Evolutionary conservation across 2,888 invertebrate species (phyloP).

Genomic region (Diadegma fenestrale): DNA sequence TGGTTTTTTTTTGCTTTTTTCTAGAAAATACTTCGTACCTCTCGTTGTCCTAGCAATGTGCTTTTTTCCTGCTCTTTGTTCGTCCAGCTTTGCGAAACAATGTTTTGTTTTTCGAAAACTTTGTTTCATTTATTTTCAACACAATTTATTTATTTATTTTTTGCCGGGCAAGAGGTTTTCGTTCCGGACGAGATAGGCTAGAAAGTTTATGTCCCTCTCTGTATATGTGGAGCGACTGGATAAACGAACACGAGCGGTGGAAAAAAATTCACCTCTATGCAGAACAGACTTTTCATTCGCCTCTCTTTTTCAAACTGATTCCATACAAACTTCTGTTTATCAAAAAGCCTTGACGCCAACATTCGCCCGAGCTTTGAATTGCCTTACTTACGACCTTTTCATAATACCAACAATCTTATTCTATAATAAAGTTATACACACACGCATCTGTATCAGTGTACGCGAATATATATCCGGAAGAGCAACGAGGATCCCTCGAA

Average conservation of each 20-base stretch:
- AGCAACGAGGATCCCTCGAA: slow-evolving; percentile 33
- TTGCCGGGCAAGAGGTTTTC: slow-evolving; percentile 19
- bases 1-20: slow-evolving; percentile 44
- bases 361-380: neutral
- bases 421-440: neutral
- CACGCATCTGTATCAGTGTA: neutral
- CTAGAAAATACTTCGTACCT: slow-evolving; percentile 52
- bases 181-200: slow-evolving; percentile 33
- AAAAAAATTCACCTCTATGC: slow-evolving; percentile 33
- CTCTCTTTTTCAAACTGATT: slow-evolving; percentile 11
- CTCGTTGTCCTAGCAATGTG: slow-evolving; percentile 31
- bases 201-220: slow-evolving; percentile 14
- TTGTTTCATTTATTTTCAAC: slow-evolving; percentile 6
- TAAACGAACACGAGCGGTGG: slow-evolving; percentile 47
- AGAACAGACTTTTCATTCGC: slow-evolving; percentile 33
- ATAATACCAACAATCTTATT: neutral
- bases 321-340: neutral
- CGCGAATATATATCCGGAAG: neutral
- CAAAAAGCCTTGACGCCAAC: slow-evolving; percentile 5
- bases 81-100: neutral
- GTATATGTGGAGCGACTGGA: slow-evolving; percentile 17
- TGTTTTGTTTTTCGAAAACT: slow-evolving; percentile 2
- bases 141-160: slow-evolving; percentile 55
- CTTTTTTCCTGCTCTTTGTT: slow-evolving; percentile 9
- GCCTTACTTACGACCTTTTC: neutral